Percentiles rank a stretch among this genome's conserved stretches.
Evolutionary conservation across 92 coral and sea anemone genomes (phyloP).

Genomic region (Porites evermanni): DNA sequence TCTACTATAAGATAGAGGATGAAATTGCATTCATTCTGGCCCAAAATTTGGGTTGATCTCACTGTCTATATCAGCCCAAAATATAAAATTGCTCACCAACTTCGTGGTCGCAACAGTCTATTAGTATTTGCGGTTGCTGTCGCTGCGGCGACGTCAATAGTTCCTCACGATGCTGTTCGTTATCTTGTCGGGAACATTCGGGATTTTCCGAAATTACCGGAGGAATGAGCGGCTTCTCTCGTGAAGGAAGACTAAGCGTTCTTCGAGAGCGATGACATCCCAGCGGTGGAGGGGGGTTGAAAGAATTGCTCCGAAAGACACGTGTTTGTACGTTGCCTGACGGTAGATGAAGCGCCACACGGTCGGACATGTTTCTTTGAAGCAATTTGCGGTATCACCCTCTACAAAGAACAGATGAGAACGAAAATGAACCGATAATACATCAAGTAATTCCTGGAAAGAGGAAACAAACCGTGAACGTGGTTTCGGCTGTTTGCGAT

Average conservation of each 20-base stretch:
- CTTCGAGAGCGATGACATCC: slow-evolving; percentile 51
- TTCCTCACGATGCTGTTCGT: background rate
- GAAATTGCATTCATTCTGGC: too few relatives aligned
- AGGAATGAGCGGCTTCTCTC: slow-evolving; percentile 59
- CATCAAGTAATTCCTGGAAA: too few relatives aligned
- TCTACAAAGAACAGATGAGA: background rate
- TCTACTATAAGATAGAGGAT: too few relatives aligned
- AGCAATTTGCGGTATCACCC: background rate
- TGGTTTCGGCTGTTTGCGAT: too few relatives aligned
- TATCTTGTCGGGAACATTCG: slow-evolving; percentile 11
- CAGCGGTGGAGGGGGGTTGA: slow-evolving; percentile 50
- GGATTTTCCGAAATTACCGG: slow-evolving; percentile 44
- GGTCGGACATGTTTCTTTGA: slow-evolving; percentile 32
- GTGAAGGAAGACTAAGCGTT: slow-evolving; percentile 60
- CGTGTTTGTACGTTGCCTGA: slow-evolving; percentile 26
- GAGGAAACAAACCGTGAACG: too few relatives aligned
- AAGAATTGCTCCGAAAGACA: slow-evolving; percentile 54
- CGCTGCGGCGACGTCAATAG: background rate
- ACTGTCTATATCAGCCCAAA: too few relatives aligned
- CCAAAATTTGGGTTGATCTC: too few relatives aligned
- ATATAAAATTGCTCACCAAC: background rate
- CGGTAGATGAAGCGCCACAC: slow-evolving; percentile 1
- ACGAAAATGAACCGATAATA: too few relatives aligned
- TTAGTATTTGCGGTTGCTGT: background rate
- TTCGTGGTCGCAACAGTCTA: background rate